phyloP scores from a whole-genome alignment of 2,888 invertebrate genomes.

The Tyria jacobaeae region DNA sequence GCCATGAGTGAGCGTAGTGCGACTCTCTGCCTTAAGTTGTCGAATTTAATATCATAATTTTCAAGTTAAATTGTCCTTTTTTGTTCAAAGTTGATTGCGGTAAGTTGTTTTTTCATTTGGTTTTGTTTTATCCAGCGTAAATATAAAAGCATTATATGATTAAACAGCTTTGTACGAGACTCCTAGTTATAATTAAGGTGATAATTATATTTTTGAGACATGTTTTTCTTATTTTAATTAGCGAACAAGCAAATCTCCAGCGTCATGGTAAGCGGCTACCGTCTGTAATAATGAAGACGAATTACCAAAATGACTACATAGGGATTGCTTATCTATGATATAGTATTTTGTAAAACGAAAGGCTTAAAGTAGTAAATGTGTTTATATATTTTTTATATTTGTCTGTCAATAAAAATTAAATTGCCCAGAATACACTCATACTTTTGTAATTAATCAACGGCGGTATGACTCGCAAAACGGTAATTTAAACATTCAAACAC shows the following conservation, averaged over 20 bases:
- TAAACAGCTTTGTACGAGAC: neutral
- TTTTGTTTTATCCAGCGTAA: neutral
- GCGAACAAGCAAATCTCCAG: no score
- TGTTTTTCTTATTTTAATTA: no score
- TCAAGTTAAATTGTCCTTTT: constrained; percentile 20
- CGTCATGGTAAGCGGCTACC: no score
- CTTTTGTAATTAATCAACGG: neutral
- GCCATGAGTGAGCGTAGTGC: constrained; percentile 28
- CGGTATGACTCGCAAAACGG: neutral
- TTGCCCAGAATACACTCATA: neutral
- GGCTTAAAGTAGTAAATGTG: neutral
- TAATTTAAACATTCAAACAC: constrained; percentile 1
- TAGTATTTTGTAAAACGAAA: no score
- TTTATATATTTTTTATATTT: neutral
- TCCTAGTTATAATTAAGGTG: neutral
- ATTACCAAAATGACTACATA: no score
- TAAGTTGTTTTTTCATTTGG: constrained; percentile 3
- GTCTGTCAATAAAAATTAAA: neutral
- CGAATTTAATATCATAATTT: constrained; percentile 26
- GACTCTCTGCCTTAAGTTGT: constrained; percentile 25
- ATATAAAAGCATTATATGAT: neutral
- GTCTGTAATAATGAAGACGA: no score
- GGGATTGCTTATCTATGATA: no score
- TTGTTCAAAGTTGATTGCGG: constrained; percentile 5
- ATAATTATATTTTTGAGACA: no score